These are phyloP conservation scores for Eciton burchellii DNA, from an alignment of 1,140 invertebrate species.

Conservation along the genomic window DNA sequence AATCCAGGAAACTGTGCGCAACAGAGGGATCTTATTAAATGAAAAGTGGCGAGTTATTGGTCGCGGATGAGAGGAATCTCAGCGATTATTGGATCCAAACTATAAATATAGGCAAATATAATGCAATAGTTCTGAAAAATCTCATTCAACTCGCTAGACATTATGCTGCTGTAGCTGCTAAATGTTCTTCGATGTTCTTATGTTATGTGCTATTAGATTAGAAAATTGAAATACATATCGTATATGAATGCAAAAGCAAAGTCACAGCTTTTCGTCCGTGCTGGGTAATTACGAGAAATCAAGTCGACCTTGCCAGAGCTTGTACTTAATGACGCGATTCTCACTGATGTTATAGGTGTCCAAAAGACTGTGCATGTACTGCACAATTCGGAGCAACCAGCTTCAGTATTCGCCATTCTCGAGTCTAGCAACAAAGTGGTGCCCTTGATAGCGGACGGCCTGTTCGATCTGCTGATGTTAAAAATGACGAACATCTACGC, in stretches of 20 bases:
- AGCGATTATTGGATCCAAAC: too few species aligned
- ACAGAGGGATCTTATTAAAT: conserved; percentile 24
- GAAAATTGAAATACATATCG: too few species aligned
- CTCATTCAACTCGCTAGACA: too few species aligned
- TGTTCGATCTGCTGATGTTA: conserved; percentile 96
- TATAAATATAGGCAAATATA: too few species aligned
- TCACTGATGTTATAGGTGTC: conserved; percentile 80
- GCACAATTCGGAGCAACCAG: conserved; percentile 98
- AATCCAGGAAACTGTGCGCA: not conserved
- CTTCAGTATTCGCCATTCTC: conserved; percentile 96
- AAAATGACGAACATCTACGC: conserved; percentile 95
- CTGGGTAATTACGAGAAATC: too few species aligned
- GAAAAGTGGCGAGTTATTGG: not conserved
- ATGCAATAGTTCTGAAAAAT: not conserved
- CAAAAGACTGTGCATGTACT: conserved; percentile 95
- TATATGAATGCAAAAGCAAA: too few species aligned
- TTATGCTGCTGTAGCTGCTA: not conserved
- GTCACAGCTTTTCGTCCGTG: too few species aligned
- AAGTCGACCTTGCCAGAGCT: conserved; percentile 51
- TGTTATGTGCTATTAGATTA: too few species aligned
- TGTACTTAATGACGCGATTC: not conserved
- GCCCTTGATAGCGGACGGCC: conserved; percentile 94
- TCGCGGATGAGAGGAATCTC: too few species aligned
- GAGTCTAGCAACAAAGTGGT: conserved; percentile 95
- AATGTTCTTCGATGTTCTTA: not conserved